Conservation (phyloP, 2,797 vertebrate genomes). For the Jordanella pulchra region DNA sequence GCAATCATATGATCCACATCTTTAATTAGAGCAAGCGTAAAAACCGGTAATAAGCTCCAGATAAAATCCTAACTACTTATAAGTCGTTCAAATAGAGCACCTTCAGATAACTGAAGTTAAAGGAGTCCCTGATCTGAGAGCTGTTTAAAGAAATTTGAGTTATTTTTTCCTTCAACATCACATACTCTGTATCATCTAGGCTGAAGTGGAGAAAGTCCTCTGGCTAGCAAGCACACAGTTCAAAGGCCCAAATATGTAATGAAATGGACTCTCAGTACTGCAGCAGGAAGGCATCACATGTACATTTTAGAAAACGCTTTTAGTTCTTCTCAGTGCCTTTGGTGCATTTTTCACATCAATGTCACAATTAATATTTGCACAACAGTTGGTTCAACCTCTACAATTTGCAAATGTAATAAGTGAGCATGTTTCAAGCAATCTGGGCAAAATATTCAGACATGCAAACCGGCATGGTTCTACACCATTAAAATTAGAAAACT, state of each 20-base stretch:
- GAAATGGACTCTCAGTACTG: not conserved
- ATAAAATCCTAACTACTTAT: not conserved
- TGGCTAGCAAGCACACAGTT: not conserved
- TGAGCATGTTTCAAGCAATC: no score
- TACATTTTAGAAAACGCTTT: not conserved
- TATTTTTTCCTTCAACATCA: not conserved
- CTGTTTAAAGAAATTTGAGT: not conserved
- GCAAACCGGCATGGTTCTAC: no score
- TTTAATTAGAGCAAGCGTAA: not conserved
- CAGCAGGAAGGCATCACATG: not conserved
- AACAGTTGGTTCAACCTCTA: no score
- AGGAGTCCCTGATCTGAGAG: not conserved
- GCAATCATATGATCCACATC: not conserved
- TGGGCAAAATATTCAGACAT: no score
- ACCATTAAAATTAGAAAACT: no score
- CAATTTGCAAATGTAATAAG: no score
- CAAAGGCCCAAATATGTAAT: not conserved
- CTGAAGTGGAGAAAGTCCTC: not conserved
- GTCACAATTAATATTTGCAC: no score
- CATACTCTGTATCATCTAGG: not conserved
- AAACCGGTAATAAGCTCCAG: not conserved
- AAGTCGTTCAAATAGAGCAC: not conserved
- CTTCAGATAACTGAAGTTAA: not conserved
- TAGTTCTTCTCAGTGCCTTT: not conserved
- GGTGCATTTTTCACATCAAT: no score